Base-by-base conservation (phyloP, 1,140 invertebrate genomes). In the Eumeta japonica region DNA sequence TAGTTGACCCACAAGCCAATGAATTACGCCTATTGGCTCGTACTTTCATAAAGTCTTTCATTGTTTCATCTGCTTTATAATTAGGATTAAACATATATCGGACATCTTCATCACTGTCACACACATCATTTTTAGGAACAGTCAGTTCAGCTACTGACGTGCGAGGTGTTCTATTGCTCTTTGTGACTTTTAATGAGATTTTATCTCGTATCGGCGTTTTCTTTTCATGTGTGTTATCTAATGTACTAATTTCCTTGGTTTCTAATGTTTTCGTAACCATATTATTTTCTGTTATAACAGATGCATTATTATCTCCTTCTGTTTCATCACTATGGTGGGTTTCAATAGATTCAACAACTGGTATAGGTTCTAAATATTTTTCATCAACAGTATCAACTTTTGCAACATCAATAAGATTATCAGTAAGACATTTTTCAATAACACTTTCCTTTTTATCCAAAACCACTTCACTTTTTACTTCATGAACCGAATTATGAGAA, bases 1-100 rank as follows among this genome's bases (percentile, higher is more conserved):
- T 1, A 62, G 66, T 13, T 58, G 48, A 43, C 71, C 66, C 13
- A 73, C n/a, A 55, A 43, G 64, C 62, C 10, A 74, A 35, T 3
- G 66, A 71, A 39, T 46, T 68, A 3, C 70, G 58, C 45, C 68
- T 74, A n/a, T 54, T 56, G 2, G 63, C 58, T 27, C 53, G 53
- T 1, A 74, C 57, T 48, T 68, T 63, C 66, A 68, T 64, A 37
- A 71, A 74, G 10, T 52, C 32, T 45, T 65, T 67, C 0, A 31
- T 20, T 11, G 39, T 45, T 10, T 58, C 53, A 1, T 59, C 53
- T 9, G 44, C 28, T 54, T 60, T 59, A 16, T 57, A 63, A 17
- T 67, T 43, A 7, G 70, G 70, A 30, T 74, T 74, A 0, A 74
- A 37, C 70, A 74, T 74, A 33, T 74, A 74, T 11, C 66, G 46